Evolutionary conservation across 2,888 invertebrate species (phyloP).

Genomic region (Julus scandinavius): DNA sequence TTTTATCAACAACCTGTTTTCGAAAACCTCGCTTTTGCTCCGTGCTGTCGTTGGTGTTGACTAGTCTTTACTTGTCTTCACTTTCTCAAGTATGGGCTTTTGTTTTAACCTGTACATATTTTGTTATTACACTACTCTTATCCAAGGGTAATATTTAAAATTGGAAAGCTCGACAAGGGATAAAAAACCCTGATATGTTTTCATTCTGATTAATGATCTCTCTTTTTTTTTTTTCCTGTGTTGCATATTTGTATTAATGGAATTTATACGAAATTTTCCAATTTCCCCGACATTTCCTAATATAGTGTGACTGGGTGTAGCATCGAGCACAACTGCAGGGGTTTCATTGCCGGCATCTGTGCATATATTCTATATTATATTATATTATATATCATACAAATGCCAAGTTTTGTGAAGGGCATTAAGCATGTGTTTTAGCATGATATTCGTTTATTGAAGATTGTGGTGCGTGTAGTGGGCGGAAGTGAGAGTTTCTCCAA

Average conservation of each 20-base stretch:
- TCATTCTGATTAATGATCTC: background rate
- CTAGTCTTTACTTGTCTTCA: background rate
- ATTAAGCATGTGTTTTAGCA: background rate
- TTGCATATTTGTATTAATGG: background rate
- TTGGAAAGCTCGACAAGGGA: background rate
- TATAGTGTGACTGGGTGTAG: background rate
- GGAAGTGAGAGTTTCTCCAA: background rate
- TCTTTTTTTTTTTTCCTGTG: background rate
- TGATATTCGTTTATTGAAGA: conserved; percentile 1
- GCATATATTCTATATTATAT: background rate
- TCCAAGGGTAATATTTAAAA: background rate
- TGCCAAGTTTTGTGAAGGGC: background rate
- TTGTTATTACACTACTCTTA: background rate
- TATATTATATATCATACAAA: background rate
- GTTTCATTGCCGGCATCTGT: background rate
- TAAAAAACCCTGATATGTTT: background rate
- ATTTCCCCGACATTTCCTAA: background rate
- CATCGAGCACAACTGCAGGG: background rate
- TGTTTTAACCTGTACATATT: background rate
- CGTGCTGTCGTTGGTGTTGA: no score
- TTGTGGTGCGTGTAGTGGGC: background rate
- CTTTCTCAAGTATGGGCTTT: background rate
- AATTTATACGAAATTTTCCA: background rate
- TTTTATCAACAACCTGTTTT: no score
- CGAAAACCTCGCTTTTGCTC: no score